These are phyloP conservation scores for Salpingus planirostris DNA, from an alignment of 2,888 invertebrate genomes.

Conservation along the genomic window DNA sequence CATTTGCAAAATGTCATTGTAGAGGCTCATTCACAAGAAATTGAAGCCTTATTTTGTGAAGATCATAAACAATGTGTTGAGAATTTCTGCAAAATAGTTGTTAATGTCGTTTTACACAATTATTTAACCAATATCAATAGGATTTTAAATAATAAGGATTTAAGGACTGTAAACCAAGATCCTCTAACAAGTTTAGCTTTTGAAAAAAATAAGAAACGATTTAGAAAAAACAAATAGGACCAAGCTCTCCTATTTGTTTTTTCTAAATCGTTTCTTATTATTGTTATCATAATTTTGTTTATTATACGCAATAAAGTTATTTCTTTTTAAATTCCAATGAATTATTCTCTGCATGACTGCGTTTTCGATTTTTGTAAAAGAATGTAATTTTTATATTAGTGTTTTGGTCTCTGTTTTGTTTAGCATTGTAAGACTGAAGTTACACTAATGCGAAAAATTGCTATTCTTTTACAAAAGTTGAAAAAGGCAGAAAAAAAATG, in stretches of 20 bases:
- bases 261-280: neutral
- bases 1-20: neutral
- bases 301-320: neutral
- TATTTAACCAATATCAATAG: neutral
- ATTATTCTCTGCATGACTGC: no score
- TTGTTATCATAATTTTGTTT: neutral
- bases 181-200: conserved; percentile 1
- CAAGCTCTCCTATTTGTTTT: neutral
- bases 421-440: no score
- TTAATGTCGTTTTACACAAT: neutral
- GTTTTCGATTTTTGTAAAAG: no score
- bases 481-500: no score
- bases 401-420: no score
- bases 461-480: no score
- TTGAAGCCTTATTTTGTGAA: neutral
- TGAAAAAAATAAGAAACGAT: neutral
- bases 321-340: neutral
- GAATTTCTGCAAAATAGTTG: neutral
- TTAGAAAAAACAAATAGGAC: neutral
- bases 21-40: neutral
- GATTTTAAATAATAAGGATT: neutral
- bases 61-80: neutral
- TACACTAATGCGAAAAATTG: no score
- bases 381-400: no score
- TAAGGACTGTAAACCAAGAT: neutral